These are phyloP conservation scores for Drosophila mimetica DNA, from an alignment of 2,888 invertebrate species.

Conservation along the genomic window DNA sequence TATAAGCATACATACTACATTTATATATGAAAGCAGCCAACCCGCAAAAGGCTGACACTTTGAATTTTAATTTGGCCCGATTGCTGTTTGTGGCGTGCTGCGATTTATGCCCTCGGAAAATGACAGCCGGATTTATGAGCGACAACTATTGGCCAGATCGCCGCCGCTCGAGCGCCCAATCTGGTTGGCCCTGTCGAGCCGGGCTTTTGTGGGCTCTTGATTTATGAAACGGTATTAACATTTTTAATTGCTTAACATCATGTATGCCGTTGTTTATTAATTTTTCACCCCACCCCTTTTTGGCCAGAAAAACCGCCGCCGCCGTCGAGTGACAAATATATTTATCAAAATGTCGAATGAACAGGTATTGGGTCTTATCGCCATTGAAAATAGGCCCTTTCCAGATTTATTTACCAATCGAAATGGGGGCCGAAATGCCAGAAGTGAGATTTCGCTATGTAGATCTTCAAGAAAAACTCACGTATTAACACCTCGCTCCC, in stretches of 20 bases:
- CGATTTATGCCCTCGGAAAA: slow-evolving; percentile 60
- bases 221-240: slow-evolving; percentile 82
- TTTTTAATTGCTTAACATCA: slow-evolving; percentile 83
- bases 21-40: slow-evolving; percentile 16
- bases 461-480: slow-evolving; percentile 11
- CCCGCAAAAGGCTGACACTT: slow-evolving; percentile 42
- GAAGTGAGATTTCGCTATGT: slow-evolving; percentile 17
- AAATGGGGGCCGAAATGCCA: slow-evolving; percentile 31
- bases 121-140: slow-evolving; percentile 74
- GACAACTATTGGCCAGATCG: slow-evolving; percentile 74
- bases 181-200: slow-evolving; percentile 63
- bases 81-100: slow-evolving; percentile 43
- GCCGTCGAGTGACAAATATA: slow-evolving; percentile 73
- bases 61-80: slow-evolving; percentile 59
- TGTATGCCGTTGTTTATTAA: slow-evolving; percentile 83
- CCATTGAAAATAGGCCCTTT: slow-evolving; percentile 36
- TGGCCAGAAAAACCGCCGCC: slow-evolving; percentile 32
- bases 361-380: slow-evolving; percentile 59
- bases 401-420: slow-evolving; percentile 56
- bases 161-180: slow-evolving; percentile 52
- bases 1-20: neutral
- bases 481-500: slow-evolving; percentile 46
- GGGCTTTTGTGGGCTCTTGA: slow-evolving; percentile 69
- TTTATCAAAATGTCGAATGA: slow-evolving; percentile 75
- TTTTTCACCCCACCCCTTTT: slow-evolving; percentile 65